Conservation (phyloP, 64 coral and sea anemone genomes). For the Stichodactyla helianthus region DNA sequence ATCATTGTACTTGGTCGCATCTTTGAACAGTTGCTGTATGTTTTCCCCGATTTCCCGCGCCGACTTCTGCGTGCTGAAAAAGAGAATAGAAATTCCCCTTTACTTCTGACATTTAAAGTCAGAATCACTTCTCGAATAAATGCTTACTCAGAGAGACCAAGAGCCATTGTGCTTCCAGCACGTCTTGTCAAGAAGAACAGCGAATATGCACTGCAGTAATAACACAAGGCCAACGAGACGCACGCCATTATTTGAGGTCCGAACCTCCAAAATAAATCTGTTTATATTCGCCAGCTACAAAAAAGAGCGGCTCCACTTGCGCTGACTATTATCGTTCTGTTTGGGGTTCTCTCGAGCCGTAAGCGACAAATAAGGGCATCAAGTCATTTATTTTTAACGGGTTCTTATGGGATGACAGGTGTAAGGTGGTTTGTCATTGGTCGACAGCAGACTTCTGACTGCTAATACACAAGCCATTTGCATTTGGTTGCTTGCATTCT, state of each 20-base stretch:
- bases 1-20: conserved; percentile 9
- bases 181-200: conserved; percentile 27
- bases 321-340: conserved; percentile 70
- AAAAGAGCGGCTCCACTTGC: conserved; percentile 43
- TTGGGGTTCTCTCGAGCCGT: conserved; percentile 67
- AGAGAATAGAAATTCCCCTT: conserved; percentile 63
- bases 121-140: background rate
- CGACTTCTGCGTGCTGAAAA: conserved; percentile 37
- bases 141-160: background rate
- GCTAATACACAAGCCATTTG: conserved; percentile 17
- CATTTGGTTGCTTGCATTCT: conserved; percentile 4
- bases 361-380: conserved; percentile 91
- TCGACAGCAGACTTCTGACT: conserved; percentile 22
- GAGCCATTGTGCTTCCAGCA: background rate
- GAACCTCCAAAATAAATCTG: conserved; percentile 19
- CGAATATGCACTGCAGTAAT: conserved; percentile 65
- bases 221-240: conserved; percentile 55
- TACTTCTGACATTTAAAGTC: conserved; percentile 1
- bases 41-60: background rate
- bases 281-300: conserved; percentile 22
- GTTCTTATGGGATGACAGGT: conserved; percentile 68
- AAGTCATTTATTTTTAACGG: conserved; percentile 96
- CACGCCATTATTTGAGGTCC: conserved; percentile 73
- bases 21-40: conserved; percentile 13
- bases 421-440: conserved; percentile 48